Evolutionary conservation across 1,140 invertebrate species (phyloP).

Genomic region (Scylla paramamosain): DNA sequence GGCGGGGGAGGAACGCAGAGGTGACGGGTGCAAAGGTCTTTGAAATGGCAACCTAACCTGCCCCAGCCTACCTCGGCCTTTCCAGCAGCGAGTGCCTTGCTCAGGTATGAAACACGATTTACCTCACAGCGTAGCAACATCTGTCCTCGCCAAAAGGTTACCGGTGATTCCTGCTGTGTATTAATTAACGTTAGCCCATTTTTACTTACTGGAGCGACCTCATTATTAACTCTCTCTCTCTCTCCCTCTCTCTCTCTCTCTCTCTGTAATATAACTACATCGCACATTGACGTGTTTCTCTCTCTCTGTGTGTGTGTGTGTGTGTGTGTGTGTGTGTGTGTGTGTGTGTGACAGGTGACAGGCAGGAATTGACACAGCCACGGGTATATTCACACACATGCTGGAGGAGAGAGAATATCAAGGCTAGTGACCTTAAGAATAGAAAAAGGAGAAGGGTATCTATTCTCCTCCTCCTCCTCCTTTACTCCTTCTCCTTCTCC

Average conservation of each 20-base stretch:
- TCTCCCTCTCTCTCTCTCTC: slow-evolving; percentile 19
- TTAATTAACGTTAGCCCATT: neutral
- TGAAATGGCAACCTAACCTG: neutral
- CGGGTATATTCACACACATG: too few species aligned
- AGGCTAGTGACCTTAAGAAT: neutral
- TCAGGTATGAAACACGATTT: neutral
- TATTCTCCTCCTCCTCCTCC: neutral
- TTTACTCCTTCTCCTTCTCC: neutral
- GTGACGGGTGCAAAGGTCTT: neutral
- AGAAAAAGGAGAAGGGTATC: neutral
- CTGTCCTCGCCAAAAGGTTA: neutral
- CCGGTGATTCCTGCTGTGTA: neutral
- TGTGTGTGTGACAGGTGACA: too few species aligned
- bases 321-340: too few species aligned
- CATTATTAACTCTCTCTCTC: neutral
- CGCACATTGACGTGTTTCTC: neutral
- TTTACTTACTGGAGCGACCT: neutral
- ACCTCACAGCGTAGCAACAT: neutral
- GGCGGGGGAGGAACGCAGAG: neutral
- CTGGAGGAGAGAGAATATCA: too few species aligned
- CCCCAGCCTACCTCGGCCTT: neutral
- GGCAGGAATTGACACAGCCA: too few species aligned
- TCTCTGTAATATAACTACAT: neutral
- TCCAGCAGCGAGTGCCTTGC: neutral
- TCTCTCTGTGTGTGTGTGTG: neutral